Evolutionary conservation across 2,888 invertebrate genomes (phyloP).

Genomic region (Amitus sp.): DNA sequence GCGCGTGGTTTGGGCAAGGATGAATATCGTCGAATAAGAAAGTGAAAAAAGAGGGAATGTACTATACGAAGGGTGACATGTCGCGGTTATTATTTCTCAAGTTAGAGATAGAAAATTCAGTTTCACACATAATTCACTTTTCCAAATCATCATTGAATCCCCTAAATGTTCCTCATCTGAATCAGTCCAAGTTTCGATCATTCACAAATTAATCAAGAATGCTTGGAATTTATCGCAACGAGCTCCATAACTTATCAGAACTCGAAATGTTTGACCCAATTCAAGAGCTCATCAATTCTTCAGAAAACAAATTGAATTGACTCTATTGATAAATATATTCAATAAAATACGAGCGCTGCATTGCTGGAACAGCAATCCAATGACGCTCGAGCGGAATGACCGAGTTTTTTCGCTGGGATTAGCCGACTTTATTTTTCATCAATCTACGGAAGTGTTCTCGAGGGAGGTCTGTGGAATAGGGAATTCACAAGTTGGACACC

Average conservation of each 20-base stretch:
- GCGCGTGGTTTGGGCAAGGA: slow-evolving; percentile 27
- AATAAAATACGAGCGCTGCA: too few relatives aligned
- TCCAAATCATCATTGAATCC: too few relatives aligned
- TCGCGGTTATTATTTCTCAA: slow-evolving; percentile 31
- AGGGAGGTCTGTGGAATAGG: not conserved
- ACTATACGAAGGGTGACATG: slow-evolving; percentile 8
- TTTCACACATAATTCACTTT: too few relatives aligned
- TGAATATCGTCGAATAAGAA: slow-evolving; percentile 11
- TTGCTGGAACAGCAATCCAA: not conserved
- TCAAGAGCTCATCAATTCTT: not conserved
- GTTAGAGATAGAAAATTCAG: too few relatives aligned
- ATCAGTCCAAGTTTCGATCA: too few relatives aligned
- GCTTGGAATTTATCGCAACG: slow-evolving; percentile 1
- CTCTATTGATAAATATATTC: not conserved
- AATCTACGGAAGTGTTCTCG: not conserved
- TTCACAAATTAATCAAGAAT: too few relatives aligned
- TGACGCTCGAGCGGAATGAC: too few relatives aligned
- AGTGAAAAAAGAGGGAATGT: slow-evolving; percentile 13
- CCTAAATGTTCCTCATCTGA: too few relatives aligned
- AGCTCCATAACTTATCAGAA: slow-evolving; percentile 7
- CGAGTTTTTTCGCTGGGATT: slow-evolving; percentile 6
- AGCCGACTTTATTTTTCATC: too few relatives aligned
- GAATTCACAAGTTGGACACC: slow-evolving; percentile 31
- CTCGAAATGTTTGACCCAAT: slow-evolving; percentile 7
- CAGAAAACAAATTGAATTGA: not conserved